These are phyloP conservation scores for Neostethus bicornis DNA, from an alignment of 2,797 vertebrate species.

Conservation along the genomic window DNA sequence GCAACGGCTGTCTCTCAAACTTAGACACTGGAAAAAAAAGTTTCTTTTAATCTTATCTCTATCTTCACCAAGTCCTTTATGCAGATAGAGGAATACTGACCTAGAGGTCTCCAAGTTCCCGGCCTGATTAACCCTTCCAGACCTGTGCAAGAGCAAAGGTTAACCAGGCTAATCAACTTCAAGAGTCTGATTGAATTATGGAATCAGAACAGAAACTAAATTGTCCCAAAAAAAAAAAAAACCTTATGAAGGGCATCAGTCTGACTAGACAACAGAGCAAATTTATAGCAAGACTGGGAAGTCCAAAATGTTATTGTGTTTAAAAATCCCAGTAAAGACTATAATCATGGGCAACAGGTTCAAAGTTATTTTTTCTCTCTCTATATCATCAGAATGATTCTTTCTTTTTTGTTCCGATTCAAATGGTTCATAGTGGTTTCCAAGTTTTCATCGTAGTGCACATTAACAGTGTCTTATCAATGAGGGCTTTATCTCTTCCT, in stretches of 20 bases:
- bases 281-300: conserved; percentile 14
- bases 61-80: conserved; percentile 80
- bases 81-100: conserved; percentile 82
- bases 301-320: neutral
- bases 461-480: conserved; percentile 30
- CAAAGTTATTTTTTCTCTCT: conserved; percentile 2
- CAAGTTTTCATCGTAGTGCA: conserved; percentile 34
- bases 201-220: conserved; percentile 56
- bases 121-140: conserved; percentile 89
- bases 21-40: conserved; percentile 53
- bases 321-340: neutral
- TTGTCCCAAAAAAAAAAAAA: conserved; percentile 20
- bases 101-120: conserved; percentile 80
- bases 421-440: conserved; percentile 33
- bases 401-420: conserved; percentile 29
- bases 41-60: conserved; percentile 80
- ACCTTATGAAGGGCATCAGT: no score
- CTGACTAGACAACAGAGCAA: conserved; percentile 1
- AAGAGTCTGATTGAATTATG: conserved; percentile 76
- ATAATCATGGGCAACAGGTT: conserved; percentile 26
- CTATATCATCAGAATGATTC: no score
- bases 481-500: conserved; percentile 26
- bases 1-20: conserved; percentile 16
- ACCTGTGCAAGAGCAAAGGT: conserved; percentile 81
- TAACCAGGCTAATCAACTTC: conserved; percentile 85